Base-by-base conservation (phyloP, 2,888 invertebrate genomes). In the Cremastinae sp. region DNA sequence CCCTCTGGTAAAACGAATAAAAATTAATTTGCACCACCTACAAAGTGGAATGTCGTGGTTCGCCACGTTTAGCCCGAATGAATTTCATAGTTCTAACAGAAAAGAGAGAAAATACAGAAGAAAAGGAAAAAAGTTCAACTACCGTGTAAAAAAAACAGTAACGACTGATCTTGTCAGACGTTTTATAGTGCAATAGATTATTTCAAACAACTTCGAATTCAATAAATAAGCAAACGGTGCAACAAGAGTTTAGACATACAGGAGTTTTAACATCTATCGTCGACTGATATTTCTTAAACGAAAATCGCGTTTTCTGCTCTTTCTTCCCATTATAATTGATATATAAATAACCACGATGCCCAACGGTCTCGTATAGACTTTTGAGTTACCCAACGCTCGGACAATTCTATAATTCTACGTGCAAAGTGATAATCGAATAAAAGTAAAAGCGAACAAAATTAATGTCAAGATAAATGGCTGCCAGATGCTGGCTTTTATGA, bases 191-290 rank as follows among this genome's bases (percentile, higher is more conserved):
- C 85, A 84, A 84, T 79, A 81, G 78, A 81, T 79, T 83, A 84
- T 79, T 71, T 66, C 70, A 77, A 82, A 78, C 80, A 82, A 83
- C 82, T 84, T 62, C 82, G 84, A 82, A 80, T 85, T 28, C 84
- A 88, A 88, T 89, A 88, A 89, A 89, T 89, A 87, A 88, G 87
- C 84, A 75, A 83, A 82, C 68, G 84, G 87, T 87, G 88, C 88
- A 89, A 89, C 88, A 85, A 86, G 84, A 86, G 81, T 78, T 81
- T 83, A 83, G 77, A 83, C 73, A 80, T 81, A 81, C 80, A 80
- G 76, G 80, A 75, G 76, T 66, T 78, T 70, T 70, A 74, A 68
- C 65, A 76, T 76, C 69, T 54, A 76, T 73, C 43, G 38, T 56
- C 75, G 73, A 58, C 49, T 47, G 56, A 71, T 49, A 65, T 68